Base-by-base conservation (phyloP, 2,888 invertebrate species). In the Andrena bucephala region DNA sequence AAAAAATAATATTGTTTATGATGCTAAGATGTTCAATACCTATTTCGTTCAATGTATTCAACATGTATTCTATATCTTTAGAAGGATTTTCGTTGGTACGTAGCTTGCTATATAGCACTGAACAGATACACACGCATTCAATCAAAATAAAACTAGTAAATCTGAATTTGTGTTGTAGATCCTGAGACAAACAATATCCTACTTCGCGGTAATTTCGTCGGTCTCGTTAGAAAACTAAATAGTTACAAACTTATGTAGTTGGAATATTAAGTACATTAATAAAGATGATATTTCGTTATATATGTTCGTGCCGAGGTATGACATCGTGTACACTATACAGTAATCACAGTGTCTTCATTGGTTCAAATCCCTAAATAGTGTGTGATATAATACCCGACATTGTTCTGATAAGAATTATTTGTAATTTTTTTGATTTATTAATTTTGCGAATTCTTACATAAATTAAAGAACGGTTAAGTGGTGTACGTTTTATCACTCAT, bases 1-100 rank as follows among this genome's bases (percentile, higher is more conserved):
- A 67, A 33, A 74, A 74, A 59, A 3, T 74, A 29, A 1, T 75
- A n/a, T 20, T 75, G 24, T 33, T 75, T n/a, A 50, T 75, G 29
- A 75, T 68, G 59, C 20, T 31, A 16, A 60, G 42, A 66, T 29
- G 29, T n/a, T 29, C 66, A 20, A n/a, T 16, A 36, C 31, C 31
- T 29, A 1, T 31, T 50, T 48, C 31, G 13, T n/a, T 29, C n/a
- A 20, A 59, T 20, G 20, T 71, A 20, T 36, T 13, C 13, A 50
- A 31, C 48, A 5, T 50, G 13, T 42, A 7, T 6, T 6, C 42
- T 27, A 7, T 36, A 27, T 52, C 33, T 1, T 31, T 48, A 13
- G 24, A 48, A 50, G 48, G 42, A 42, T 71, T 71, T 13, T 31
- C 31, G 13, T 42, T n/a, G 62, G 71, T 71, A 71, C n/a, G 33